Conservation (phyloP, 2,797 vertebrate species). For the Pseudochromis fuscus region DNA sequence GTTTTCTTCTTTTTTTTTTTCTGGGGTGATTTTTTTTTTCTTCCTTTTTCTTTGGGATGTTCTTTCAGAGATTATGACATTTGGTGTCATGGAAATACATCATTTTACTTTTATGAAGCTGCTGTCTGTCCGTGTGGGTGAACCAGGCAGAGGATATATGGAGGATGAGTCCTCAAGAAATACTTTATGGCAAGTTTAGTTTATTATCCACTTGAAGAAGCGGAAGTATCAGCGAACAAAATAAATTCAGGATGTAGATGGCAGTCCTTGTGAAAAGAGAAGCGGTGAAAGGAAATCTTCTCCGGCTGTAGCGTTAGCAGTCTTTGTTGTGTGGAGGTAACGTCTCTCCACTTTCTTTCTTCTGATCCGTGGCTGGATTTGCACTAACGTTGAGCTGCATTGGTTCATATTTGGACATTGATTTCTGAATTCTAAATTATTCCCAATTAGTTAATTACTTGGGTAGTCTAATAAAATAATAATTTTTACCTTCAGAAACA, state of each 20-base stretch:
- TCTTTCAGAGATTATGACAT: conserved; percentile 31
- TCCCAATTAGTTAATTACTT: too few relatives aligned
- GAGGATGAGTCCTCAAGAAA: background rate
- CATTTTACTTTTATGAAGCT: conserved; percentile 11
- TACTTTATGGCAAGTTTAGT: conserved; percentile 8
- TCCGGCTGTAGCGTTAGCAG: background rate
- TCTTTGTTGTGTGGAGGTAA: background rate
- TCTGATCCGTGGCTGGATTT: background rate
- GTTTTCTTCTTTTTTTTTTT: conserved; percentile 31
- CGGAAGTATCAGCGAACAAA: conserved; percentile 6
- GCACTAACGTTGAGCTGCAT: too few relatives aligned
- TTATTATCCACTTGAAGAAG: conserved; percentile 4
- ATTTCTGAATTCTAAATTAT: too few relatives aligned
- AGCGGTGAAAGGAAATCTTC: background rate
- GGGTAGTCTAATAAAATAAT: too few relatives aligned
- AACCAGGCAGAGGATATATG: background rate
- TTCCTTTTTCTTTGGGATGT: background rate
- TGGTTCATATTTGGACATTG: too few relatives aligned
- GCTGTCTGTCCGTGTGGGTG: conserved; percentile 2
- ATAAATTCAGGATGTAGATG: background rate
- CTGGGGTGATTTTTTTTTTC: background rate
- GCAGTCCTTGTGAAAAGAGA: background rate
- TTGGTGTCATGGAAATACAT: conserved; percentile 37
- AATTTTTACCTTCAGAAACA: too few relatives aligned
- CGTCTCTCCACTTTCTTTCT: conserved; percentile 1